phyloP scores from a whole-genome alignment of 2,797 vertebrate genomes.

The Trachurus trachurus region DNA sequence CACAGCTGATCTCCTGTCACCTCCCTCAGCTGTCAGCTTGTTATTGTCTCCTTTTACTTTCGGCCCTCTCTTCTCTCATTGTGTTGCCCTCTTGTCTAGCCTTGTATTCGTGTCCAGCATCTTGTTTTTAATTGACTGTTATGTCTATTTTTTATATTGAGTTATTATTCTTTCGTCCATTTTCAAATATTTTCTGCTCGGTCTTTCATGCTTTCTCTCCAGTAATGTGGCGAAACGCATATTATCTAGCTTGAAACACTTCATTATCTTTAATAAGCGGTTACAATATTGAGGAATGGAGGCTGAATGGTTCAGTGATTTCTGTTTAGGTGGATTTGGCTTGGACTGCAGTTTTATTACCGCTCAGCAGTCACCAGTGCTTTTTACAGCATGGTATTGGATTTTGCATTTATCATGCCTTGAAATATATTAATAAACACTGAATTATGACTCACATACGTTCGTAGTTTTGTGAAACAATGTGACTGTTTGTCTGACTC shows the following conservation, averaged over 20 bases:
- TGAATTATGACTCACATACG: slow-evolving; percentile 47
- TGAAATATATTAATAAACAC: slow-evolving; percentile 57
- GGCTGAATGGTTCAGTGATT: slow-evolving; percentile 62
- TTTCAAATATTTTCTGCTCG: slow-evolving; percentile 12
- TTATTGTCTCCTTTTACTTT: background rate
- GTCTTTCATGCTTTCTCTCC: slow-evolving; percentile 16
- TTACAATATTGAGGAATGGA: slow-evolving; percentile 43
- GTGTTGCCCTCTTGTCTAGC: background rate
- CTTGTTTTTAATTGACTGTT: slow-evolving; percentile 23
- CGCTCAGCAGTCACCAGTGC: slow-evolving; percentile 27
- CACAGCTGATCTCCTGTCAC: slow-evolving; percentile 23
- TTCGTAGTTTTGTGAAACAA: slow-evolving; percentile 27
- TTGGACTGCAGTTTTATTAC: slow-evolving; percentile 40
- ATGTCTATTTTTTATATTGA: background rate
- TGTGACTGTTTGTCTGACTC: slow-evolving; percentile 43
- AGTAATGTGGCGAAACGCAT: slow-evolving; percentile 11
- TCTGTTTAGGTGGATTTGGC: slow-evolving; percentile 51
- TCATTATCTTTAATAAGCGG: slow-evolving; percentile 67
- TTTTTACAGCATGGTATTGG: slow-evolving; percentile 20
- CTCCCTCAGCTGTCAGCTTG: background rate
- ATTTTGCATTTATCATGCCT: slow-evolving; percentile 53
- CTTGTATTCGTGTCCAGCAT: background rate
- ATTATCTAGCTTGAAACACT: slow-evolving; percentile 55
- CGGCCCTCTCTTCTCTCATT: slow-evolving; percentile 1
- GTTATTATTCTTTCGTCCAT: slow-evolving; percentile 20